Evolutionary conservation across 35 echinoderm and acorn worm species (phyloP).

Genomic region (Ophioderma brevispina): DNA sequence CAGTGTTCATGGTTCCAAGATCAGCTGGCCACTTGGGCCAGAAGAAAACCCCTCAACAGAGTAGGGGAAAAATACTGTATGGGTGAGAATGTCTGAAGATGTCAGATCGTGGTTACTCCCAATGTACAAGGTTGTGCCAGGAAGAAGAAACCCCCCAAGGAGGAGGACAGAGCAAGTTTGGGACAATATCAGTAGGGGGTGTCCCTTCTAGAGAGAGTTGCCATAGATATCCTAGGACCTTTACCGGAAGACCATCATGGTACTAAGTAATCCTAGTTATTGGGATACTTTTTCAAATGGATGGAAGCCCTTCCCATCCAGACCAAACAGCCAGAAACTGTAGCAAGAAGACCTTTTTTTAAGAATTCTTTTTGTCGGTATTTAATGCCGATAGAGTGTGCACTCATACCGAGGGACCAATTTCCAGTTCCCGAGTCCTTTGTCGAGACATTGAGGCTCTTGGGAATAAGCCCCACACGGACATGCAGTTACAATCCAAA

Average conservation of each 20-base stretch:
- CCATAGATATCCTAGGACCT: conserved; percentile 70
- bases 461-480: conserved; percentile 70
- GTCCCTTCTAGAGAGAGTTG: conserved; percentile 65
- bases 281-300: conserved; percentile 70
- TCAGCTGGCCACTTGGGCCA: conserved; percentile 19
- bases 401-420: conserved; percentile 72
- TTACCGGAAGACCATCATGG: conserved; percentile 55
- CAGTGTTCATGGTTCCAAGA: not conserved
- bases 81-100: conserved; percentile 31
- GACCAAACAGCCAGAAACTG: conserved; percentile 57
- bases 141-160: conserved; percentile 20
- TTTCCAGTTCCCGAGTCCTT: conserved; percentile 53
- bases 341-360: conserved; percentile 37
- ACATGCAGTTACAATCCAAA: conserved; percentile 38
- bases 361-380: conserved; percentile 51
- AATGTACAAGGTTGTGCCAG: conserved; percentile 31
- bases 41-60: conserved; percentile 5
- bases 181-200: conserved; percentile 39
- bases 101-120: conserved; percentile 5
- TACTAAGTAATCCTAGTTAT: conserved; percentile 60
- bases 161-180: conserved; percentile 6
- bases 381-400: conserved; percentile 24
- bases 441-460: conserved; percentile 32
- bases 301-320: conserved; percentile 64
- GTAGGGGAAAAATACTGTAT: conserved; percentile 33